Percentiles rank a stretch among this genome's conserved stretches.
These are phyloP conservation scores for Lepidonotus clava DNA, from an alignment of 2,888 invertebrate species.

Conservation along the genomic window DNA sequence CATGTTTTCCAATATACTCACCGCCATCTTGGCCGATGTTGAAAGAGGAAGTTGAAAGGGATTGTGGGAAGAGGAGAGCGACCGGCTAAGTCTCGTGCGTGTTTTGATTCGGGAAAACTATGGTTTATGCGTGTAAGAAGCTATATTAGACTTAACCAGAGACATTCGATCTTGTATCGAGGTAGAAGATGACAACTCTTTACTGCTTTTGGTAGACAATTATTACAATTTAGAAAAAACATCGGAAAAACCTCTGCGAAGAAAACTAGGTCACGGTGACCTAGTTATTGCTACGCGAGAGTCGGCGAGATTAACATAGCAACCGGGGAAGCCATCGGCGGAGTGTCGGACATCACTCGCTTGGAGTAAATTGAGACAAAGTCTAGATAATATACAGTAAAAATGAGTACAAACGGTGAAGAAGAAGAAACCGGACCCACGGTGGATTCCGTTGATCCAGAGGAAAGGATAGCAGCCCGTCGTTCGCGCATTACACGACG, in stretches of 20 bases:
- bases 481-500: slow-evolving; percentile 85
- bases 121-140: too few species aligned
- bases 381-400: too few species aligned
- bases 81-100: background rate
- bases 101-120: too few species aligned
- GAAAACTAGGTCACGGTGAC: slow-evolving; percentile 22
- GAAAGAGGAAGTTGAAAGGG: slow-evolving; percentile 70
- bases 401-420: slow-evolving; percentile 69
- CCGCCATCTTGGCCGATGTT: slow-evolving; percentile 71
- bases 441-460: slow-evolving; percentile 84
- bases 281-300: slow-evolving; percentile 16
- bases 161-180: too few species aligned
- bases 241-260: background rate
- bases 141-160: too few species aligned
- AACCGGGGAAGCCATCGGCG: background rate
- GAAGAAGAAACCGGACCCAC: slow-evolving; percentile 79
- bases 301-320: slow-evolving; percentile 31
- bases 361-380: background rate
- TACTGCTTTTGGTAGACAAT: too few species aligned
- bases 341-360: background rate
- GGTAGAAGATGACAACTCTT: too few species aligned
- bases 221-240: background rate
- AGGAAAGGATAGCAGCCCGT: slow-evolving; percentile 87
- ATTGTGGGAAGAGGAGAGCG: slow-evolving; percentile 15
- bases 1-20: slow-evolving; percentile 62